Base-by-base conservation (phyloP, 2,797 vertebrate species). In the Sparidentex hasta region DNA sequence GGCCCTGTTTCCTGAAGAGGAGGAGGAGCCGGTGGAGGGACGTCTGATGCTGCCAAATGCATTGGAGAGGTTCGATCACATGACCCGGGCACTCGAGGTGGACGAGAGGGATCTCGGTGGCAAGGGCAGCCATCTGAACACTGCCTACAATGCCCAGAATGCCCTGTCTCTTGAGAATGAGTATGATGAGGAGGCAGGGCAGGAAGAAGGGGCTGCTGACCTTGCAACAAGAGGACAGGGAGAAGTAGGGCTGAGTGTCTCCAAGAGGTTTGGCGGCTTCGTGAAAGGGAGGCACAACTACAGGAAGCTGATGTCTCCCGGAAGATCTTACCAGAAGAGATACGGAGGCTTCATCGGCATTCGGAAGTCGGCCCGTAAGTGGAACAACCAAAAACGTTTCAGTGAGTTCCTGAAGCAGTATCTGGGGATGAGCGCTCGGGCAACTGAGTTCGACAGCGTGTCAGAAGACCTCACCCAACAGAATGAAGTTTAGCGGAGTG, bases 301-400 rank as follows among this genome's bases (percentile, higher is more conserved):
- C 80, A 89, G 87, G 84, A 96, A 95, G 83, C 89, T 93, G 59
- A 88, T 95, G 11, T 94, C 93, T 52, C 95, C 96, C 0, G 91
- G 93, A 5, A 94, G 93, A 63, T 95, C 95, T 21, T 95, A 97
- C 88, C 97, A 99, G 95, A 99, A 99, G 92, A 92, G 98, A 27
- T 99, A 98, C 1, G 98, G 98, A 0, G 97, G 98, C 64, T 99
- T 99, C 90, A 97, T 98, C 5, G 98, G 98, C 3, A 97, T 98
- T 73, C 95, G 98, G 59, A 99, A 99, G 90, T 98, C 98, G 0
- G 97, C 97, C 61, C 95, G 98, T 76, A 99, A 99, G 92, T 96
- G 98, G 97, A 98, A 98, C 95, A 99, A 97, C 94, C 98, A 99
- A 94, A 99, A 99, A 94, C 95, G 98, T 78, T 97, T 99, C 93